These are phyloP conservation scores for Oncorhynchus nerka DNA, from an alignment of 2,113 vertebrate genomes.

Conservation along the genomic window DNA sequence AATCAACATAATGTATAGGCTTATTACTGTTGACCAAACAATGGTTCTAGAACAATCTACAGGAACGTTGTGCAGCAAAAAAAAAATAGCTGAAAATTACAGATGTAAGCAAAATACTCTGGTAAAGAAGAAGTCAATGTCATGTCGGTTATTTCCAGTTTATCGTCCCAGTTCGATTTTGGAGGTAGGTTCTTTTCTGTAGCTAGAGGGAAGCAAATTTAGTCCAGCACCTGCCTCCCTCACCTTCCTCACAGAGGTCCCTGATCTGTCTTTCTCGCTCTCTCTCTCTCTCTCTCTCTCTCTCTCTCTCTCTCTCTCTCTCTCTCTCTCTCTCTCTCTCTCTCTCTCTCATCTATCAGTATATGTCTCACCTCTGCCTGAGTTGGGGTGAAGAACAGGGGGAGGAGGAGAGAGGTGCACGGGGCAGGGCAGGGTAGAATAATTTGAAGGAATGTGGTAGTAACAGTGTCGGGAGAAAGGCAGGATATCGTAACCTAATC, in stretches of 20 bases:
- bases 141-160: too few relatives aligned
- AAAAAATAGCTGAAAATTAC: too few relatives aligned
- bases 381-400: neutral
- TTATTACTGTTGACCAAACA: too few relatives aligned
- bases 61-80: too few relatives aligned
- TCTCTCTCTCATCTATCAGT: slow-evolving; percentile 57
- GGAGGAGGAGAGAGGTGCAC: neutral
- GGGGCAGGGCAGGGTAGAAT: slow-evolving; percentile 56
- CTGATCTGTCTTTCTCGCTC: slow-evolving; percentile 49
- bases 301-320: slow-evolving; percentile 17
- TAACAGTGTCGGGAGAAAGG: slow-evolving; percentile 66
- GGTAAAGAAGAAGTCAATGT: too few relatives aligned
- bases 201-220: slow-evolving; percentile 72
- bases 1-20: too few relatives aligned
- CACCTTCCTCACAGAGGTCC: slow-evolving; percentile 41
- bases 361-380: slow-evolving; percentile 38
- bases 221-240: slow-evolving; percentile 68
- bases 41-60: too few relatives aligned
- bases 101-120: too few relatives aligned
- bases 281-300: neutral
- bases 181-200: slow-evolving; percentile 31
- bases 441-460: slow-evolving; percentile 73
- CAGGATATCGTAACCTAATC: slow-evolving; percentile 60
- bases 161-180: neutral
- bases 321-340: slow-evolving; percentile 12